Percentiles rank a stretch among this genome's conserved stretches.
These are phyloP conservation scores for Cichlasoma orientale DNA, from an alignment of 2,797 vertebrate species.

Conservation along the genomic window DNA sequence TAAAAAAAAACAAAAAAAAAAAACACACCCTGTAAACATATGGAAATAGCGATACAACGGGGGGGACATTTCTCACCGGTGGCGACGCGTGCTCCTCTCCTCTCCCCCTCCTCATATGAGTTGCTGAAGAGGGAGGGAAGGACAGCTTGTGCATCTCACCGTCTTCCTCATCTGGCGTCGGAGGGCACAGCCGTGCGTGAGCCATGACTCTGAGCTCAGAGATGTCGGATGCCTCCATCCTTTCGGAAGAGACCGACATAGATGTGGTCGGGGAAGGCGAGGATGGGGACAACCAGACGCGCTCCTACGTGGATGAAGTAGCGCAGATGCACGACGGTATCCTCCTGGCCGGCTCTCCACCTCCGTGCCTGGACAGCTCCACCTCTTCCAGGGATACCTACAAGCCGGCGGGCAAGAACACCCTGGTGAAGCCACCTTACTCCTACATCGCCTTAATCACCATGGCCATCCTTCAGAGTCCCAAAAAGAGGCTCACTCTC, in stretches of 20 bases:
- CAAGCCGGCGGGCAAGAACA: conserved; percentile 83
- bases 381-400: conserved; percentile 79
- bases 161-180: conserved; percentile 61
- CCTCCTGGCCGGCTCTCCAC: conserved; percentile 79
- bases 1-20: background rate
- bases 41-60: conserved; percentile 67
- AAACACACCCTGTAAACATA: conserved; percentile 51
- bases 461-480: conserved; percentile 95
- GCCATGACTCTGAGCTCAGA: conserved; percentile 96
- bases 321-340: conserved; percentile 85
- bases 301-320: conserved; percentile 84
- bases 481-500: conserved; percentile 89
- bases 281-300: conserved; percentile 83
- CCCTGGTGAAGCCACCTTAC: conserved; percentile 91
- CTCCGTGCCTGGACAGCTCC: conserved; percentile 76
- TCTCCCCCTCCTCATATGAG: conserved; percentile 68
- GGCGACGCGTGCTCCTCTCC: conserved; percentile 62
- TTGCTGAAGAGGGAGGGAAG: conserved; percentile 71
- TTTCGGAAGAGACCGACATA: conserved; percentile 95
- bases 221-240: conserved; percentile 93
- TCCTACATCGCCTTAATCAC: conserved; percentile 96
- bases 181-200: conserved; percentile 60
- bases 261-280: conserved; percentile 94
- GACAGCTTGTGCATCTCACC: conserved; percentile 53
- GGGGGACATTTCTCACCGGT: conserved; percentile 57